Evolutionary conservation across 2,888 invertebrate species (phyloP).

Genomic region (Pristionchus mayeri): DNA sequence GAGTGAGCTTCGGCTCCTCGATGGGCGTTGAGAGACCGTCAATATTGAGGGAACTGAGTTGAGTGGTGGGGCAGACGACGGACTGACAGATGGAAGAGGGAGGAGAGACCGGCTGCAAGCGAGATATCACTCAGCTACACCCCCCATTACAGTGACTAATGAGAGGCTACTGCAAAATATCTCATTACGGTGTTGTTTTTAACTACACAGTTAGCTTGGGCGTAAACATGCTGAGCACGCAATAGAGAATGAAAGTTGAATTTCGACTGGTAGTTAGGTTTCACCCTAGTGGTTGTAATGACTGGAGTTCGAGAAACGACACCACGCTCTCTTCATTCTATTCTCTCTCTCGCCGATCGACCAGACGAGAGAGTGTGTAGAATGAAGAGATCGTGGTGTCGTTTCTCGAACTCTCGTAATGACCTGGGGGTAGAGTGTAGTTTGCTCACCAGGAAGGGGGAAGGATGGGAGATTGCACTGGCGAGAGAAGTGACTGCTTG

Average conservation of each 20-base stretch:
- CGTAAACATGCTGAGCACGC: no score
- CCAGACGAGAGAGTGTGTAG: no score
- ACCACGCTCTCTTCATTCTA: no score
- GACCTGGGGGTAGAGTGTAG: not conserved
- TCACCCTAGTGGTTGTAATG: no score
- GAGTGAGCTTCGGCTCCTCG: slow-evolving; percentile 47
- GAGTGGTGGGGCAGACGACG: slow-evolving; percentile 48
- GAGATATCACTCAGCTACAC: not conserved
- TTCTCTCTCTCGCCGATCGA: no score
- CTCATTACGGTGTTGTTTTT: no score
- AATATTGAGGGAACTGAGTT: slow-evolving; percentile 46
- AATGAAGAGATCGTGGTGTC: no score
- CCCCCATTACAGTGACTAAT: not conserved
- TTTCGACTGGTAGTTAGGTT: no score
- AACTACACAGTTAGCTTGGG: no score
- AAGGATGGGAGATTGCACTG: not conserved
- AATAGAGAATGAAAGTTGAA: no score
- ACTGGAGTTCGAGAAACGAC: no score
- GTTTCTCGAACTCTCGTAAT: no score
- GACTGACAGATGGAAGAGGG: not conserved
- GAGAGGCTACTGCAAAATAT: not conserved
- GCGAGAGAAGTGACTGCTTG: not conserved
- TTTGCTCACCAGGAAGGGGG: slow-evolving; percentile 34
- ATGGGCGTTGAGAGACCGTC: slow-evolving; percentile 28
- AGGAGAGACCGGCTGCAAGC: slow-evolving; percentile 19